Conservation (phyloP, 2,888 invertebrate genomes). For the Phyllotreta cruciferae region DNA sequence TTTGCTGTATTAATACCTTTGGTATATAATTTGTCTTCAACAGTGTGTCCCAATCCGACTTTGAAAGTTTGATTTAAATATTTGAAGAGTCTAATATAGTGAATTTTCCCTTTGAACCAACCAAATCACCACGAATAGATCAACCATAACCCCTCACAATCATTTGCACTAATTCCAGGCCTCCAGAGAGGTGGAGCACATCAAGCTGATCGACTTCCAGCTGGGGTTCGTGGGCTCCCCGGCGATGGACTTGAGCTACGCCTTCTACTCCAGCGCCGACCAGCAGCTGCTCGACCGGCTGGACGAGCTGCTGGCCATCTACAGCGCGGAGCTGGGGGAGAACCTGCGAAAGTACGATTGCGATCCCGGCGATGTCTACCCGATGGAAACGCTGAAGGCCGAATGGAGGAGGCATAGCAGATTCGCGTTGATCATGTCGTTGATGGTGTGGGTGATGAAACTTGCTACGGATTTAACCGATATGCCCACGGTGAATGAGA, state of each 20-base stretch:
- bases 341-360: slow-evolving; percentile 41
- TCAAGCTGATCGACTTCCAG: slow-evolving; percentile 42
- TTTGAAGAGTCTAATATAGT: too few species aligned
- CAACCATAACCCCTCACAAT: too few species aligned
- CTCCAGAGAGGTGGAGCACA: slow-evolving; percentile 32
- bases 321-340: slow-evolving; percentile 45
- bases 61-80: too few species aligned
- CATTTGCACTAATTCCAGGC: too few species aligned
- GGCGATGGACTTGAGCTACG: slow-evolving; percentile 49
- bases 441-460: slow-evolving; percentile 18
- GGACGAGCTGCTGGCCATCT: slow-evolving; percentile 46
- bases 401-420: slow-evolving; percentile 32
- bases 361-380: slow-evolving; percentile 40
- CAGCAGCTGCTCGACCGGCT: slow-evolving; percentile 44
- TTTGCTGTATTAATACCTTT: too few species aligned
- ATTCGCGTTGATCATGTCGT: slow-evolving; percentile 27
- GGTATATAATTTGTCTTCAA: too few species aligned
- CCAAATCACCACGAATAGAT: too few species aligned
- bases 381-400: slow-evolving; percentile 32
- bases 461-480: slow-evolving; percentile 8
- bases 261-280: slow-evolving; percentile 47
- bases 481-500: slow-evolving; percentile 3
- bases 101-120: too few species aligned
- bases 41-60: too few species aligned
- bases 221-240: slow-evolving; percentile 35